Evolutionary conservation across 2,113 vertebrate genomes (phyloP).

Genomic region (Fregata magnificens): DNA sequence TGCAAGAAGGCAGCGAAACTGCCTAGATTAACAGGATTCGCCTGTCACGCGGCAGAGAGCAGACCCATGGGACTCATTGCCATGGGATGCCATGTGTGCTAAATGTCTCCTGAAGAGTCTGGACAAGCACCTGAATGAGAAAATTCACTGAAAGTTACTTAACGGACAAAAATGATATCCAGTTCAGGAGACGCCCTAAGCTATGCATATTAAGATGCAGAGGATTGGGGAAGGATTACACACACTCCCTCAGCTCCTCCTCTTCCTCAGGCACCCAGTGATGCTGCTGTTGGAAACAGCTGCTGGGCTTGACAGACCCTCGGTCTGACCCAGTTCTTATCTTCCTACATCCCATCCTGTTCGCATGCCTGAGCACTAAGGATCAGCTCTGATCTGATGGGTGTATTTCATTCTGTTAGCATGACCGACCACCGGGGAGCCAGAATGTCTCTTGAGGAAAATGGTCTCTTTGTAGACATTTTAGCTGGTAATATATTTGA

Average conservation of each 20-base stretch:
- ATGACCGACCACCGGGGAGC: accelerated
- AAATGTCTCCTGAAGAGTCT: background rate
- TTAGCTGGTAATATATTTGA: background rate
- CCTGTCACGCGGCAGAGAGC: accelerated
- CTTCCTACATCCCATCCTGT: background rate
- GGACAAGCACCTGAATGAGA: background rate
- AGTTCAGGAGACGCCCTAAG: background rate
- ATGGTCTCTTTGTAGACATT: background rate
- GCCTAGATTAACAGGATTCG: background rate
- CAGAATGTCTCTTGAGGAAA: background rate
- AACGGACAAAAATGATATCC: background rate
- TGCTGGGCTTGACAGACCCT: background rate
- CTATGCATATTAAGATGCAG: background rate
- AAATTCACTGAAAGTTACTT: background rate
- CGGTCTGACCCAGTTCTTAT: background rate
- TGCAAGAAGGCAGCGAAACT: background rate
- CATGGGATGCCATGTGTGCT: background rate
- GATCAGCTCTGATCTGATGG: background rate
- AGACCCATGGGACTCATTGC: background rate
- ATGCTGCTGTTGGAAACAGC: background rate
- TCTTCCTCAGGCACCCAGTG: background rate
- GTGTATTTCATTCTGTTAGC: background rate
- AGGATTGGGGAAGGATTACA: background rate
- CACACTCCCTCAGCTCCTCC: accelerated
- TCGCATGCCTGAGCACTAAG: accelerated